A percentile compares a stretch with the other conserved stretches of the same genome.
Conservation (phyloP, 2,113 vertebrate species). For the Meleagris gallopavo region DNA sequence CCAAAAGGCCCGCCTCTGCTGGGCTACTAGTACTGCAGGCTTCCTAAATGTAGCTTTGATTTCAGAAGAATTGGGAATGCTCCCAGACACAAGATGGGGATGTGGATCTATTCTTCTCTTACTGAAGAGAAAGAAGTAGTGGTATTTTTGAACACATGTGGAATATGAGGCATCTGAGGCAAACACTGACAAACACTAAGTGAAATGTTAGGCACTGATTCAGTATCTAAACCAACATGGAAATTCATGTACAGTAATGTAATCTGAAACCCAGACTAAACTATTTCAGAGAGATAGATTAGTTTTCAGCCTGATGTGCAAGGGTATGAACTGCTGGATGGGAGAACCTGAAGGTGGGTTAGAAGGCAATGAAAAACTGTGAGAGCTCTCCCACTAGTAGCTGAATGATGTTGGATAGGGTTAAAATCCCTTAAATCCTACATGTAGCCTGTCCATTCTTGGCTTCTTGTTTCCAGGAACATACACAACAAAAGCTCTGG, state of each 20-base stretch:
- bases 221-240: not conserved
- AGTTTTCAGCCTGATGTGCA: not conserved
- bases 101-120: not conserved
- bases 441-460: not conserved
- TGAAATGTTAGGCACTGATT: not conserved
- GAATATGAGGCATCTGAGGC: not conserved
- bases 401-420: not conserved
- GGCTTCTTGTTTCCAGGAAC: not conserved
- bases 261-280: not conserved
- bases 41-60: not conserved
- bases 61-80: not conserved
- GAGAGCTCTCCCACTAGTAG: not conserved
- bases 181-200: not conserved
- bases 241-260: not conserved
- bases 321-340: not conserved
- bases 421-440: not conserved
- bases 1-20: not conserved
- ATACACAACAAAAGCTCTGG: not conserved
- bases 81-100: not conserved
- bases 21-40: not conserved
- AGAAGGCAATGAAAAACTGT: not conserved
- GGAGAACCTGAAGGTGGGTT: not conserved
- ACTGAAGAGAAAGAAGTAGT: not conserved
- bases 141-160: not conserved
- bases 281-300: not conserved